Percentiles rank a stretch among this genome's conserved stretches.
Evolutionary conservation across 2,888 invertebrate genomes (phyloP).

Genomic region (Synergus umbraculus): DNA sequence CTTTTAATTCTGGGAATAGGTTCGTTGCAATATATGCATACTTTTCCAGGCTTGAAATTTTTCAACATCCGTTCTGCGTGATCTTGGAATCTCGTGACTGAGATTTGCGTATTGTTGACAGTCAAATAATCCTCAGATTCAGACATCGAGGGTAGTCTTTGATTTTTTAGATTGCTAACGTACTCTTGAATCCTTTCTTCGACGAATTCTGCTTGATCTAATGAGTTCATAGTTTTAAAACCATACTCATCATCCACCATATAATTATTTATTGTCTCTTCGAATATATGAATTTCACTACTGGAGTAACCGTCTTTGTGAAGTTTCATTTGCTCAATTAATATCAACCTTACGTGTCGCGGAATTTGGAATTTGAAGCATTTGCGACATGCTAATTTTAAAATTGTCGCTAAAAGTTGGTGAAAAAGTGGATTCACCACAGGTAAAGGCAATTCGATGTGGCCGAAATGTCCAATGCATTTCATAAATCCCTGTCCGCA

Average conservation of each 20-base stretch:
- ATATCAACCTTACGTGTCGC: constrained; percentile 79
- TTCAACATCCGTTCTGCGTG: constrained; percentile 78
- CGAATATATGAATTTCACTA: constrained; percentile 85
- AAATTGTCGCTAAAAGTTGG: constrained; percentile 83
- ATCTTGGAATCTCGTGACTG: constrained; percentile 78
- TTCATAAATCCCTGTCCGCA: constrained; percentile 83
- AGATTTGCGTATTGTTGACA: constrained; percentile 75
- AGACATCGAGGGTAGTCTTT: constrained; percentile 47
- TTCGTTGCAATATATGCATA: constrained; percentile 80
- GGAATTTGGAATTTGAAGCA: constrained; percentile 86
- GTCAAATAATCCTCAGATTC: constrained; percentile 74
- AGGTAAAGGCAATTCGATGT: constrained; percentile 92
- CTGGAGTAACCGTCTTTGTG: constrained; percentile 86
- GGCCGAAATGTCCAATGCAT: constrained; percentile 97
- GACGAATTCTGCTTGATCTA: constrained; percentile 54
- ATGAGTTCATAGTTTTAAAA: too few relatives aligned
- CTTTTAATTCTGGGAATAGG: constrained; percentile 80
- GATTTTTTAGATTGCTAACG: constrained; percentile 67
- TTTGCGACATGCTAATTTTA: constrained; percentile 84
- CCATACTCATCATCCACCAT: too few relatives aligned
- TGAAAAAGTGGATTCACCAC: constrained; percentile 95
- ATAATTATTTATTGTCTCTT: constrained; percentile 61
- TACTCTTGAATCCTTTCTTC: constrained; percentile 78
- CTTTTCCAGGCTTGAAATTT: constrained; percentile 77
- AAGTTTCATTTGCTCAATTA: constrained; percentile 85